Evolutionary conservation across 64 coral and sea anemone genomes (phyloP), one percentile per base, ranked within the genome.

Genomic region (Montipora efflorescens): DNA sequence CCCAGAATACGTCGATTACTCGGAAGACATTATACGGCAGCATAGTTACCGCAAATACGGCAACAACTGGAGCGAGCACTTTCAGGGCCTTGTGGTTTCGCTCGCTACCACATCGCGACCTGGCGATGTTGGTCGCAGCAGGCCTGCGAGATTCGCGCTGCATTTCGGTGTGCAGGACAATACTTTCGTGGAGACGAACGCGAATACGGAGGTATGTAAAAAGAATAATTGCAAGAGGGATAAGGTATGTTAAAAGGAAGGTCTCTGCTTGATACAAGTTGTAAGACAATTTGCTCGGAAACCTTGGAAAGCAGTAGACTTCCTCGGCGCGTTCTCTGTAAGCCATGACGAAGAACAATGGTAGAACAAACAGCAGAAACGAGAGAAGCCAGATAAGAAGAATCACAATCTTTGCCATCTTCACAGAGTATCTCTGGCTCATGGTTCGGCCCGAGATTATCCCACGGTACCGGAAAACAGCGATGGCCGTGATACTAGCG

Each of bases 151-250:
- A 84, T 67, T 55, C 91, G 45, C 48, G 82, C 28, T 92, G 95
- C 49, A 97, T 97, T 20, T 82, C 67, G 43, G 78, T 78, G 9
- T 92, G 95, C 3, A 97, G 88, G 55, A 67, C 25, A 23, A 92
- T 97, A 69, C 95, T 97, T 75, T 97, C 95, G n/a, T 75, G 88
- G 2, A 97, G 66, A 12, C 95, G 89, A 8, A 78, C 75, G 5
- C 95, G 89, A 47, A 97, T 97, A 12, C 91, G 87, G 70, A 97
- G 67, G 53, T 97, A 95, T 0, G 95, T 97, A 51, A 92, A 95
- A 16, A 92, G 25, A 19, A 97, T 91, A 16, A 97, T 87, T 1
- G 18, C 68, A 1, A 97, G 83, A 8, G 95, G 95, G 7, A 97
- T 49, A 7, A 97, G 47, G 44, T 97, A 97, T 12, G 93, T 83